Base-by-base conservation (phyloP, 2,888 invertebrate species). In the Apoda limacodes region DNA sequence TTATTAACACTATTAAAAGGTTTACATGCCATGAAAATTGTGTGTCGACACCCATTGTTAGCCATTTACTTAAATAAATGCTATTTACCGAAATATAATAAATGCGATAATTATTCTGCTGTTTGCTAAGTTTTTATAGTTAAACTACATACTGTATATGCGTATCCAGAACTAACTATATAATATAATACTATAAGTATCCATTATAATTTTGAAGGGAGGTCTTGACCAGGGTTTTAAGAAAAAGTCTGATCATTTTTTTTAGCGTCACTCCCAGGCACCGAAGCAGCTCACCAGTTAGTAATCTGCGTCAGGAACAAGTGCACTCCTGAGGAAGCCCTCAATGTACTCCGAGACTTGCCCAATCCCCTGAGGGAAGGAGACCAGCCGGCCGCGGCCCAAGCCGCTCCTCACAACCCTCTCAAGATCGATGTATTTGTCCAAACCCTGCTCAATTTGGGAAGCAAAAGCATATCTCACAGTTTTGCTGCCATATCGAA, bases 401-500 rank as follows among this genome's bases (percentile, higher is more conserved):
- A 85, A 32, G 86, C 88, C 26, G 85, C 87, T 27, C 84, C 89
- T 3, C 93, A 92, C 66, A 95, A 96, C 81, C 93, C 95, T 0
- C 71, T 96, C 28, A 95, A 96, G 76, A 96, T 99, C 29, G 97
- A 98, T 58, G 94, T 98, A 0, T 98, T 98, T 60, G 93, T 95
- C n/a, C 95, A 97, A 59, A 95, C 95, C 0, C 66, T 99, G 28
- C 83, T 99, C 4, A 92, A 95, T 63, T 82, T 98, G 34, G 98
- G 97, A 19, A 92, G 93, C 28, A 99, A 98, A 72, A 97, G 98
- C 48, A 96, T 98, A 64, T 97, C 97, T 36, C 99, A 99, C 61
- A 95, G 96, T 49, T 98, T 98, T 69, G 96, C 98, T 4, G 98
- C 97, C n/a, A 92, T 99, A 43, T 95, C 96, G 22, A 98, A 98